phyloP scores from a whole-genome alignment of 1,140 invertebrate species.

The Aphaenogaster ashmeadi region DNA sequence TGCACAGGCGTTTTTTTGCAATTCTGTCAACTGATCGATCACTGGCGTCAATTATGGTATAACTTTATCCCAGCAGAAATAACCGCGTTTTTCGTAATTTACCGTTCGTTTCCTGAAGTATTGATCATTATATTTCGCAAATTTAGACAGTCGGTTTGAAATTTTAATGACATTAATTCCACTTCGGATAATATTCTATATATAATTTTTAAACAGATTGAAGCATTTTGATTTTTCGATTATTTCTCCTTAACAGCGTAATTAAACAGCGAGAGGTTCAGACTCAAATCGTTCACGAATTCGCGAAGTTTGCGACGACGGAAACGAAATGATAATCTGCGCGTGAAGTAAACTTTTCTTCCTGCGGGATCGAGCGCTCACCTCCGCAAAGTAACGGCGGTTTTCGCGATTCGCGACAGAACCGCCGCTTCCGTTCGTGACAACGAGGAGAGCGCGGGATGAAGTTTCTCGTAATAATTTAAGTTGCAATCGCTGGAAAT shows the following conservation, averaged over 20 bases:
- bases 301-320: not conserved
- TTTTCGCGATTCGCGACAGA: not conserved
- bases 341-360: not conserved
- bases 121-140: slow-evolving; percentile 15
- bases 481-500: slow-evolving; percentile 43
- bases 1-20: not conserved
- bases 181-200: no score
- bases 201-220: no score
- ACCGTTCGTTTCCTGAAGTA: not conserved
- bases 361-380: not conserved
- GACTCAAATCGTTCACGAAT: not conserved
- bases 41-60: not conserved
- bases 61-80: no score
- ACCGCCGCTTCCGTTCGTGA: not conserved
- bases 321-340: not conserved
- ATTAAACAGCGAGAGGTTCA: not conserved
- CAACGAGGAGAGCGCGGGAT: not conserved
- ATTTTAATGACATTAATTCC: no score
- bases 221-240: not conserved
- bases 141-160: no score
- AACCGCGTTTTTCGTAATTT: not conserved
- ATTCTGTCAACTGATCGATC: not conserved
- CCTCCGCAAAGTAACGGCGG: not conserved
- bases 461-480: slow-evolving; percentile 11
- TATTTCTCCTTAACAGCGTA: not conserved